phyloP scores from a whole-genome alignment of 2,113 vertebrate genomes.

The Syngnathoides biaculeatus region DNA sequence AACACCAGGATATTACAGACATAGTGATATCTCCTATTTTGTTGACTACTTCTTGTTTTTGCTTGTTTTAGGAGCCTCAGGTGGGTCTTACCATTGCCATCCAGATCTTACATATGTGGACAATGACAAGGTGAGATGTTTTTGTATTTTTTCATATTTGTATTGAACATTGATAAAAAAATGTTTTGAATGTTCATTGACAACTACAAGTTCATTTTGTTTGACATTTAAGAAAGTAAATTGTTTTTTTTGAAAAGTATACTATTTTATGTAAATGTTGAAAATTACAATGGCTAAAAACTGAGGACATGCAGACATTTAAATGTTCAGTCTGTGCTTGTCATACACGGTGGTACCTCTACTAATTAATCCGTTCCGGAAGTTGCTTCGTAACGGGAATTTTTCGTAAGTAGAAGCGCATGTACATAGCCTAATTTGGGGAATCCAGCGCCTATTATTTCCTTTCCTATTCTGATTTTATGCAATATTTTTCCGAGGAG shows the following conservation, averaged over 20 bases:
- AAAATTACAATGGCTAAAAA: not conserved
- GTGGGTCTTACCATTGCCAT: slow-evolving; percentile 70
- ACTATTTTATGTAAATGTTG: not conserved
- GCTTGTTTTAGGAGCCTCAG: slow-evolving; percentile 64
- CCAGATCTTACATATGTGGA: slow-evolving; percentile 68
- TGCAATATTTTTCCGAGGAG: no score
- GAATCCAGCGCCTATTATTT: no score
- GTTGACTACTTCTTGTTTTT: slow-evolving; percentile 8
- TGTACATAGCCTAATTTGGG: no score
- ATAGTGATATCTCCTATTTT: not conserved
- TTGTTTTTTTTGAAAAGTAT: not conserved
- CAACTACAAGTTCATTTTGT: not conserved
- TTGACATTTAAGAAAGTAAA: not conserved
- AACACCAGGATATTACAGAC: not conserved
- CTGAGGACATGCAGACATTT: not conserved
- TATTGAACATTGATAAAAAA: not conserved
- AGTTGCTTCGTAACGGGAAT: no score
- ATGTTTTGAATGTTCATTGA: not conserved
- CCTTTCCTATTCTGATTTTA: no score
- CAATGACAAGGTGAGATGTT: slow-evolving; percentile 70
- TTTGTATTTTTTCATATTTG: not conserved
- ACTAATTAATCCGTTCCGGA: no score
- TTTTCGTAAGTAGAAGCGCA: no score
- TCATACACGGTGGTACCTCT: no score
- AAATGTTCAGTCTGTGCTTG: not conserved